A percentile compares a stretch with the other conserved stretches of the same genome.
Conservation (phyloP, 2,888 invertebrate genomes). For the Cerceris ruficornis region DNA sequence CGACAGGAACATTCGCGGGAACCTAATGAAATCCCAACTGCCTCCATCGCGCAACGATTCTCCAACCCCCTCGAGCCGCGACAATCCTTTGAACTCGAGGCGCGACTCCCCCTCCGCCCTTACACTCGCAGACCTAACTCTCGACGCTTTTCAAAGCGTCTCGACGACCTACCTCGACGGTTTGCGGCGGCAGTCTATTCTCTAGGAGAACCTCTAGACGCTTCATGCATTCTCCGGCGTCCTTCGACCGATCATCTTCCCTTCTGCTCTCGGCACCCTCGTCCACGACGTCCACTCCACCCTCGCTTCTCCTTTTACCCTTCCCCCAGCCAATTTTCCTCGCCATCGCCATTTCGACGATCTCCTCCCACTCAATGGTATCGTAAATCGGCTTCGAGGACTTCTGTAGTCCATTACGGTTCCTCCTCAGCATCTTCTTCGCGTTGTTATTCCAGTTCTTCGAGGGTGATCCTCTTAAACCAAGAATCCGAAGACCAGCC, state of each 20-base stretch:
- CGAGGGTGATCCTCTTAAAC: conserved; percentile 10
- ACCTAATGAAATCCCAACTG: too few relatives aligned
- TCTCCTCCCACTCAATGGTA: conserved; percentile 83
- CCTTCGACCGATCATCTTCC: conserved; percentile 78
- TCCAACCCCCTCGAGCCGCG: background rate
- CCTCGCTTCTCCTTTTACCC: conserved; percentile 54
- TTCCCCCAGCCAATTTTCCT: conserved; percentile 80
- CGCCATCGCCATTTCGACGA: conserved; percentile 84
- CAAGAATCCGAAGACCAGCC: conserved; percentile 22
- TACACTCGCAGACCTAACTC: background rate
- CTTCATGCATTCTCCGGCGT: conserved; percentile 69
- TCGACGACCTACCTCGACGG: conserved; percentile 68
- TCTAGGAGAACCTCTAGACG: conserved; percentile 73
- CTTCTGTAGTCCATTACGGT: conserved; percentile 59
- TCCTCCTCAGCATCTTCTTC: conserved; percentile 80
- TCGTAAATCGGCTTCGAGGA: conserved; percentile 63
- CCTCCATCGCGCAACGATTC: background rate
- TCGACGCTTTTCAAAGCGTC: conserved; percentile 10
- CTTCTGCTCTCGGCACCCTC: conserved; percentile 76
- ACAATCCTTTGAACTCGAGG: background rate
- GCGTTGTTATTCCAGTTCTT: conserved; percentile 79
- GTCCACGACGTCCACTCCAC: conserved; percentile 66
- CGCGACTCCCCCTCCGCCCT: background rate
- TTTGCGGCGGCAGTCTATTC: conserved; percentile 69
- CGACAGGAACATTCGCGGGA: too few relatives aligned